Base-by-base conservation (phyloP, 2,797 vertebrate species). In the Epinephelus malabaricus region DNA sequence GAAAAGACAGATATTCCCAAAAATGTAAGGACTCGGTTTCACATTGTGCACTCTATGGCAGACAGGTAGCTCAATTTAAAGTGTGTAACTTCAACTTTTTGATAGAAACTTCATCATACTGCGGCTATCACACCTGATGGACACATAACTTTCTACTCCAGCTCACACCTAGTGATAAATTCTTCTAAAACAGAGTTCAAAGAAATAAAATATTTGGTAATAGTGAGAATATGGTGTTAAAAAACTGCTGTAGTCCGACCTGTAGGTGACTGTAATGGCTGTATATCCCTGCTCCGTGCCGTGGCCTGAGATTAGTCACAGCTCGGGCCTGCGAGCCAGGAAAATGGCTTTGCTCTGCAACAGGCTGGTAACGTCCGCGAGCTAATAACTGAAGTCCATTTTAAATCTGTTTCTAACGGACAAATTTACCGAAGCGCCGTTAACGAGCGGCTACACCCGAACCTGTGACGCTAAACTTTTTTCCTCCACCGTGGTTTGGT, bases 251-350 rank as follows among this genome's bases (percentile, higher is more conserved):
- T 54, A 2, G 73, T 45, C 46, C 62, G 25, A 21, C 83, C n/a
- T 55, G 79, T 62, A 15, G 0, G 72, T 15, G 55, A 12, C 9
- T 43, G 51, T 63, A 59, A 61, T 54, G 69, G 82, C 80, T 23
- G 34, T 18, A 18, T 82, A 21, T 82, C 73, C 74, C 64, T 45
- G 88, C 76, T 85, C 73, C 65, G 79, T 11, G 73, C 78, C 64
- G 78, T 4, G 88, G 92, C 92, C 93, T 84, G 69, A 82, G 88
- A 83, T 92, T 90, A 89, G 88, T 86, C 88, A 70, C 80, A 49
- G 79, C 83, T 73, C 87, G 75, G 92, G 92, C 92, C 91, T 91
- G 80, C 11, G 84, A 83, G 78, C 77, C 88, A 84, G 78, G 82
- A 83, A 84, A 82, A 84, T 12, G 69, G 87, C 89, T 90, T 82